phyloP scores from a whole-genome alignment of 35 echinoderm and acorn worm genomes.

The Stichopus chloronotus region DNA sequence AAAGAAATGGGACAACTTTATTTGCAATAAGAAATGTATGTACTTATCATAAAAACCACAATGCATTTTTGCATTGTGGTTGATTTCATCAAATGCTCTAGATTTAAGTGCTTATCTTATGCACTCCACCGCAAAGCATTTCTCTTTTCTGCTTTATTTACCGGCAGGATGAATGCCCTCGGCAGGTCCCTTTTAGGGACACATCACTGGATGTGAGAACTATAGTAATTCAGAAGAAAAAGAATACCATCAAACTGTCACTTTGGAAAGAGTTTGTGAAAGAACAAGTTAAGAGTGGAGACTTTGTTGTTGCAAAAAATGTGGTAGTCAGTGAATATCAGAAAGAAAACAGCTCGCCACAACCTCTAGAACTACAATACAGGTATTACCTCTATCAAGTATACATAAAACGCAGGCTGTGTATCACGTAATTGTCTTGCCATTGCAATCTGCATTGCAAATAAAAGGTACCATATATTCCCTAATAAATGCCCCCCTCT shows the following conservation, averaged over 20 bases:
- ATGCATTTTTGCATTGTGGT: too few relatives aligned
- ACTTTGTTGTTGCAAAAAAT: slow-evolving; percentile 12
- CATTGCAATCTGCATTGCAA: too few relatives aligned
- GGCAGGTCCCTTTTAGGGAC: not conserved
- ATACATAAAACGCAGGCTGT: too few relatives aligned
- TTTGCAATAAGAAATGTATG: too few relatives aligned
- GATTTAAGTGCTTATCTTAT: too few relatives aligned
- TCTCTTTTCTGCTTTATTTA: not conserved
- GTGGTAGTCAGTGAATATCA: slow-evolving; percentile 10
- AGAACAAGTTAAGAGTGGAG: slow-evolving; percentile 19
- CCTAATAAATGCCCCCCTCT: too few relatives aligned
- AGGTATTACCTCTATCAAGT: not conserved
- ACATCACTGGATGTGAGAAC: not conserved
- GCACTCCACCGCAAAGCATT: not conserved
- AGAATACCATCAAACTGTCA: slow-evolving; percentile 15
- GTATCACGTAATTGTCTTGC: too few relatives aligned
- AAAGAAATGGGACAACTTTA: too few relatives aligned
- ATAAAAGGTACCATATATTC: too few relatives aligned
- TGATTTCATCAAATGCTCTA: too few relatives aligned
- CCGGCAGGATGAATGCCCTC: not conserved
- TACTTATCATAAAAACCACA: too few relatives aligned
- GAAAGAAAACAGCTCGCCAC: slow-evolving; percentile 23
- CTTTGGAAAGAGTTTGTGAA: slow-evolving; percentile 14
- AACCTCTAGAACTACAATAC: slow-evolving; percentile 20
- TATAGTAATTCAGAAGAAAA: not conserved